phyloP scores from a whole-genome alignment of 2,888 invertebrate species.

The Leptopilina drosophilae region DNA sequence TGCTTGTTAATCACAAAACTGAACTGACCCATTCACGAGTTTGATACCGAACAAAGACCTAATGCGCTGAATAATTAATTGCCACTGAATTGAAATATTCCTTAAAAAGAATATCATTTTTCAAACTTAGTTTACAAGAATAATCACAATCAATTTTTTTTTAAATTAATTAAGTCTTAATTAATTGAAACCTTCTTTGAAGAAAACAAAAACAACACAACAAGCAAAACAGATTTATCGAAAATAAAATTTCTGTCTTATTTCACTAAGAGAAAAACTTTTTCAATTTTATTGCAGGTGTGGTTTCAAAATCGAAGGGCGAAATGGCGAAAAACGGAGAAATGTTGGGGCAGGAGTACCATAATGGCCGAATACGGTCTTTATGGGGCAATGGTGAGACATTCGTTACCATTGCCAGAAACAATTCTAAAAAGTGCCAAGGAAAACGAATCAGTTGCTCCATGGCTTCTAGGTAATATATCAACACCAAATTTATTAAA shows the following conservation, averaged over 20 bases:
- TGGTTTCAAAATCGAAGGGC: constrained; percentile 99
- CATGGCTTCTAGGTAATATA: constrained; percentile 97
- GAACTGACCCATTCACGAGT: constrained; percentile 33
- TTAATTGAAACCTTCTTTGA: too few species aligned
- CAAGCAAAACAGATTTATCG: too few species aligned
- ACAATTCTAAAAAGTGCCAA: constrained; percentile 98
- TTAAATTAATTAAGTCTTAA: too few species aligned
- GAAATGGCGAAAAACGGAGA: constrained; percentile 99
- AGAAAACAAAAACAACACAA: too few species aligned
- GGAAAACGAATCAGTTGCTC: constrained; percentile 97
- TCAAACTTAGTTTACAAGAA: neutral
- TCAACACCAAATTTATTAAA: constrained; percentile 46
- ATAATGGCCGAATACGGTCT: constrained; percentile 99
- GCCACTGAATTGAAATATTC: neutral
- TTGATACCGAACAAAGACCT: constrained; percentile 22
- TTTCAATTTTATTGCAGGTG: constrained; percentile 83
- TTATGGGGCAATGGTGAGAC: constrained; percentile 99
- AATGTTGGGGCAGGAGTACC: constrained; percentile 99
- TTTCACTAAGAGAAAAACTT: neutral
- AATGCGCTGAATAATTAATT: neutral
- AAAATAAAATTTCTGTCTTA: too few species aligned
- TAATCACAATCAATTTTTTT: too few species aligned
- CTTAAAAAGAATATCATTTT: neutral
- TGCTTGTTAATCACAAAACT: constrained; percentile 56
- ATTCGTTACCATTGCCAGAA: constrained; percentile 98